Evolutionary conservation across 2,113 vertebrate genomes (phyloP).

Genomic region (Emydura subglobosa): DNA sequence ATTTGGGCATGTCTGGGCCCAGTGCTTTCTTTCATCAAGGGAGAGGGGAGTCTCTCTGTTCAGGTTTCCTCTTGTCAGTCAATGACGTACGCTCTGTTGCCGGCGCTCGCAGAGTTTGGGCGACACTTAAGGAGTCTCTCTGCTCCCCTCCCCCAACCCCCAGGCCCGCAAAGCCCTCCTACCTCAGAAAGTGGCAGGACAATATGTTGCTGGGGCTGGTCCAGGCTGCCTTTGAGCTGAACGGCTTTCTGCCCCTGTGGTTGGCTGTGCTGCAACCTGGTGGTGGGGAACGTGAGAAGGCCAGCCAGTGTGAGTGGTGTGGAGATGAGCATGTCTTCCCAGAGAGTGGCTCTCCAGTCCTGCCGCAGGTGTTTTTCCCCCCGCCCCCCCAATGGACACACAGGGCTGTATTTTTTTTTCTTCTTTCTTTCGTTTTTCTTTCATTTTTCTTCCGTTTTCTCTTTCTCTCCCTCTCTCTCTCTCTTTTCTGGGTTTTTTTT

Average conservation of each 20-base stretch:
- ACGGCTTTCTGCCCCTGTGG: neutral
- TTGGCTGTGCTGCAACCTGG: neutral
- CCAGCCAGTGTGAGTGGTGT: neutral
- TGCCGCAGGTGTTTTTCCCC: conserved; percentile 44
- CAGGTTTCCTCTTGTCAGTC: neutral
- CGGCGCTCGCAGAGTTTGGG: neutral
- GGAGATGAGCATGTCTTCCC: conserved; percentile 29
- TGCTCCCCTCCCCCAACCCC: neutral
- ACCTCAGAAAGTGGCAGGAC: neutral
- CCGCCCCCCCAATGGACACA: conserved; percentile 56
- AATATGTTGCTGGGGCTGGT: neutral
- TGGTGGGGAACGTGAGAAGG: conserved; percentile 1
- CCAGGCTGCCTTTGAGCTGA: neutral
- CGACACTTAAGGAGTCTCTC: conserved; percentile 46
- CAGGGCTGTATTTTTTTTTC: conserved; percentile 66
- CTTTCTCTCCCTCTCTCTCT: conserved; percentile 62
- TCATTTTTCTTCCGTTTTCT: conserved; percentile 52
- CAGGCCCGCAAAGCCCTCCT: neutral
- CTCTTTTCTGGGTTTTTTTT: conserved; percentile 72
- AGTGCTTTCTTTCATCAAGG: neutral
- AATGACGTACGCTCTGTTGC: neutral
- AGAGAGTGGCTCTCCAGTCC: conserved; percentile 11
- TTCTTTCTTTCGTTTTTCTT: conserved; percentile 42
- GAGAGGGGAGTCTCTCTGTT: neutral
- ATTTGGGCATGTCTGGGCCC: neutral